Base-by-base conservation (phyloP, 2,113 vertebrate genomes). In the Polypterus senegalus region DNA sequence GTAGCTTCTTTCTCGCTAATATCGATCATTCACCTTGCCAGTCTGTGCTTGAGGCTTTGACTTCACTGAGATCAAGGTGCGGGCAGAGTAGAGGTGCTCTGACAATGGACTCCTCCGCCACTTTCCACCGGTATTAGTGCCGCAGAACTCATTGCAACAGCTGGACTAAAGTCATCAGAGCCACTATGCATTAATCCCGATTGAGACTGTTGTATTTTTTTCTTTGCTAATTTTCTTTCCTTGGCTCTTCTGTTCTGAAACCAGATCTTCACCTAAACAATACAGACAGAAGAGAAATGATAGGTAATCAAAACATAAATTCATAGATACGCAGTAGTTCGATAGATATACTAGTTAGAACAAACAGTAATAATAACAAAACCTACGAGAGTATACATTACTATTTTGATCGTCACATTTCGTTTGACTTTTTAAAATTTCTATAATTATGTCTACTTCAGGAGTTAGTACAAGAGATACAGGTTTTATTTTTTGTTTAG, bases 161-260 rank as follows among this genome's bases (percentile, higher is more conserved):
- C 70, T 0, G 84, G 86, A 63, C 86, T 88, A 58, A 85, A 70
- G 4, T 81, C 70, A 66, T 85, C 83, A 0, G 74, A 72, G 46
- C 75, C 69, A 2, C 70, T 78, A 52, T 77, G 74, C 63, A 65
- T 69, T 9, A 53, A 63, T 0, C 81, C 77, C 1, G 79, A 71
- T 68, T 83, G 84, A 0, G 78, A 68, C 61, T 86, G 83, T 67
- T 86, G 85, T 63, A 85, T 56, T 63, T 86, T 84, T 75, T 89
- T 89, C 73, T 87, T 89, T 69, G 81, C 88, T 71, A 89, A 84
- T 67, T 89, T 89, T 68, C 86, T 80, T 67, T 88, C 86, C 64
- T 88, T 88, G 0, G 86, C 86, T 67, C 86, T 74, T 61, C 86
- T 77, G 9, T 89, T 89, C 72, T 89, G 86, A 77, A 89, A 89